These are phyloP conservation scores for Melozone crissalis DNA, from an alignment of 2,113 vertebrate species.

Conservation along the genomic window DNA sequence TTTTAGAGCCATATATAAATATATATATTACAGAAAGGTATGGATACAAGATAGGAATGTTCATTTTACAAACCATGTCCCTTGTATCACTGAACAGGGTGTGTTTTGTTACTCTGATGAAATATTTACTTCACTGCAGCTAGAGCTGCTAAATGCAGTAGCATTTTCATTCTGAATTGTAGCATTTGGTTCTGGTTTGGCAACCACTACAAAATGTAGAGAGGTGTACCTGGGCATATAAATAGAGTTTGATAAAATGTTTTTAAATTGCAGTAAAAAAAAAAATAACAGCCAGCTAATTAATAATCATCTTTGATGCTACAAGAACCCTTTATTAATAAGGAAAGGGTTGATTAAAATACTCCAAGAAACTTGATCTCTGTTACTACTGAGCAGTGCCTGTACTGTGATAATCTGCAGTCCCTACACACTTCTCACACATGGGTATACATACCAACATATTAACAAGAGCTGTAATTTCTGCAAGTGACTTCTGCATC, in stretches of 20 bases:
- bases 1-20: conserved; percentile 68
- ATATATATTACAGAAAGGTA: conserved; percentile 68
- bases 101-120: conserved; percentile 21
- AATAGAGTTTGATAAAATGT: not conserved
- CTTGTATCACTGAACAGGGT: conserved; percentile 20
- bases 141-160: conserved; percentile 41
- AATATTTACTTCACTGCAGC: conserved; percentile 7
- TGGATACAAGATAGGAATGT: conserved; percentile 57
- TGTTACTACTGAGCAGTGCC: conserved; percentile 63
- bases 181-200: conserved; percentile 51
- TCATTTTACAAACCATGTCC: conserved; percentile 27
- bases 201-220: not conserved
- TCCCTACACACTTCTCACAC: not conserved
- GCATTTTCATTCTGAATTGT: conserved; percentile 26
- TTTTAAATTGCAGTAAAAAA: not conserved
- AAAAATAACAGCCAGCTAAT: not conserved
- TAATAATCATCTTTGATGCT: not conserved
- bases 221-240: not conserved
- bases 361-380: conserved; percentile 38
- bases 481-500: conserved; percentile 16
- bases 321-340: conserved; percentile 30
- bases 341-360: conserved; percentile 28
- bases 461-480: not conserved
- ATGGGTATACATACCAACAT: not conserved
- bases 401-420: conserved; percentile 35